Evolutionary conservation across 2,113 vertebrate species (phyloP), one percentile per base, ranked within the genome.

Genomic region (Colaptes auratus): DNA sequence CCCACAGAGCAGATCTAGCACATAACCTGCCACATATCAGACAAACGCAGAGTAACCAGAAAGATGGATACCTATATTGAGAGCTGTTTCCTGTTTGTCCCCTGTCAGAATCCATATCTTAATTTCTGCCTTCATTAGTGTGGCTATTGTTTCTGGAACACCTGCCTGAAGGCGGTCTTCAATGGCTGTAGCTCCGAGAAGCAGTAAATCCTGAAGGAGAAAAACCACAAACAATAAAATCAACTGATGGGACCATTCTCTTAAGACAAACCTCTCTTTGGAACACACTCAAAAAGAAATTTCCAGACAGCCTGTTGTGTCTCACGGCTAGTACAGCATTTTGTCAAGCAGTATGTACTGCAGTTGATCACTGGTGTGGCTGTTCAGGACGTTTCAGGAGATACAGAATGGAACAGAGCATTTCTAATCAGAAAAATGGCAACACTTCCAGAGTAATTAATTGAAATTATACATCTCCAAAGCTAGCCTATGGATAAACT

Each of bases 81-180:
- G 98, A 92, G 99, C 99, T 1, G 99, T 99, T 97, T 99, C 99
- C 94, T 99, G 99, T 91, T 99, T 99, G 97, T 99, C 99, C 59
- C 99, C 99, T 0, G 99, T 99, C 96, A 99, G 97, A 94, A 99
- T 98, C 99, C 99, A 99, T 91, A 99, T 99, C 97, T 99, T 99
- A 93, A 99, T 99, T 96, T 98, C 98, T 52, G 99, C 99, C 96
- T 97, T 98, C 95, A 99, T 98, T 82, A 99, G 97, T 9, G 99
- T 99, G 86, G 98, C 97, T 95, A 99, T 99, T 82, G 99, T 99
- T 97, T 99, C 99, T 9, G 99, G 99, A 88, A 99, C 99, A n/a
- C 98, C 98, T 6, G 98, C 98, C 98, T 99, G 99, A 91, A 99
- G 98, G 50, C 98, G 98, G 90, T 99, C 99, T 97, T 99, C 99